These are phyloP conservation scores for Rhea americana DNA, from an alignment of 2,113 vertebrate genomes.

Conservation along the genomic window DNA sequence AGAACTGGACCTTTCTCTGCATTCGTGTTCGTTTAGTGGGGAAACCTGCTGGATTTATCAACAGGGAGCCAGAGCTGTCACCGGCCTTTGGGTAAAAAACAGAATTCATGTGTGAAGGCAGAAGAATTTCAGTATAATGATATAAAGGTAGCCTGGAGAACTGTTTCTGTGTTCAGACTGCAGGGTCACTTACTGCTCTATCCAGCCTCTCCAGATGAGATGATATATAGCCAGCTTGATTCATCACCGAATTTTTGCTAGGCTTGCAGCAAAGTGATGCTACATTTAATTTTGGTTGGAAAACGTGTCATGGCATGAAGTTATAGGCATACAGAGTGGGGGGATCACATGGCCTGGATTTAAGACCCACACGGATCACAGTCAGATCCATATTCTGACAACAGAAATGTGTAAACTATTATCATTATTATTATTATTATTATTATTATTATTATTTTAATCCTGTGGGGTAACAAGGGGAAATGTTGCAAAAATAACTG, in stretches of 20 bases:
- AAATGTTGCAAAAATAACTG: not conserved
- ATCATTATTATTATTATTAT: not conserved
- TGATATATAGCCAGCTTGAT: not conserved
- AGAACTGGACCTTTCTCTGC: rapidly evolving
- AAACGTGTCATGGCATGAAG: rapidly evolving
- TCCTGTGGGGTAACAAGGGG: not conserved
- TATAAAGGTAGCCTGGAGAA: rapidly evolving
- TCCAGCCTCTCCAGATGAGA: not conserved
- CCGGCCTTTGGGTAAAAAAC: not conserved
- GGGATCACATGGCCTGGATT: not conserved
- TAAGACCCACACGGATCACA: not conserved
- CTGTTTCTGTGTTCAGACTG: not conserved
- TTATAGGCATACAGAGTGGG: not conserved
- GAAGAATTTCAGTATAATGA: not conserved
- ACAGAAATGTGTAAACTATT: not conserved
- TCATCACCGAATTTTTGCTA: not conserved
- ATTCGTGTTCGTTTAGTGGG: rapidly evolving
- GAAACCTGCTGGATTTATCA: not conserved
- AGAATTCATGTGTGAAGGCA: not conserved
- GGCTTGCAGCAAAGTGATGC: not conserved
- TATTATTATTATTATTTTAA: not conserved
- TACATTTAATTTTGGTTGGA: not conserved
- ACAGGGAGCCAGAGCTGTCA: not conserved
- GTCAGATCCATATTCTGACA: not conserved
- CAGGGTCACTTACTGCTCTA: rapidly evolving